These are phyloP conservation scores for Pachliopta kotzebuea DNA, from an alignment of 2,888 invertebrate species.

Conservation along the genomic window DNA sequence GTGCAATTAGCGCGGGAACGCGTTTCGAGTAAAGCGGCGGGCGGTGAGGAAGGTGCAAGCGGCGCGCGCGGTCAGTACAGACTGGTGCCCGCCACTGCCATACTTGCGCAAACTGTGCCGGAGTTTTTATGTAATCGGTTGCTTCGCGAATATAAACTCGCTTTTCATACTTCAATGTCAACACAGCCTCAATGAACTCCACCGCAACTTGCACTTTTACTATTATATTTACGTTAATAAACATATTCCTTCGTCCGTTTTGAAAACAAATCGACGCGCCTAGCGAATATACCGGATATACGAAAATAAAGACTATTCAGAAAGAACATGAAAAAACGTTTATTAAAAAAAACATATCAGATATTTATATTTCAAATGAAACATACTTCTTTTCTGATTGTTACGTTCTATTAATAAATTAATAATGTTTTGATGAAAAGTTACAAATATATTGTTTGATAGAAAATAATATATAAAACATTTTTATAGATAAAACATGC, in stretches of 20 bases:
- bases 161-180: conserved; percentile 41
- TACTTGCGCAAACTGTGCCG: conserved; percentile 63
- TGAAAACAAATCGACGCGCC: background rate
- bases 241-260: background rate
- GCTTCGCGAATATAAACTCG: conserved; percentile 51
- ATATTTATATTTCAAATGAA: no score
- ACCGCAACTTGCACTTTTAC: conserved; percentile 30
- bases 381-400: no score
- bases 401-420: no score
- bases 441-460: no score
- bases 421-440: no score
- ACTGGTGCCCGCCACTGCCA: conserved; percentile 60
- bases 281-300: background rate
- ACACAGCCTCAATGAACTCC: conserved; percentile 22
- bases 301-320: background rate
- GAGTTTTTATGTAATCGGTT: conserved; percentile 60
- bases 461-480: no score
- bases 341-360: no score
- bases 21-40: conserved; percentile 29
- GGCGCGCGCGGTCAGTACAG: conserved; percentile 38
- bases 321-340: no score
- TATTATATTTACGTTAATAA: conserved; percentile 2
- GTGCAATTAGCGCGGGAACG: conserved; percentile 2
- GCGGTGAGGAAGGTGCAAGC: conserved; percentile 23
- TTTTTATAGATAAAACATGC: no score